These are phyloP conservation scores for Porites evermanni DNA, from an alignment of 92 coral and sea anemone species.

Conservation along the genomic window DNA sequence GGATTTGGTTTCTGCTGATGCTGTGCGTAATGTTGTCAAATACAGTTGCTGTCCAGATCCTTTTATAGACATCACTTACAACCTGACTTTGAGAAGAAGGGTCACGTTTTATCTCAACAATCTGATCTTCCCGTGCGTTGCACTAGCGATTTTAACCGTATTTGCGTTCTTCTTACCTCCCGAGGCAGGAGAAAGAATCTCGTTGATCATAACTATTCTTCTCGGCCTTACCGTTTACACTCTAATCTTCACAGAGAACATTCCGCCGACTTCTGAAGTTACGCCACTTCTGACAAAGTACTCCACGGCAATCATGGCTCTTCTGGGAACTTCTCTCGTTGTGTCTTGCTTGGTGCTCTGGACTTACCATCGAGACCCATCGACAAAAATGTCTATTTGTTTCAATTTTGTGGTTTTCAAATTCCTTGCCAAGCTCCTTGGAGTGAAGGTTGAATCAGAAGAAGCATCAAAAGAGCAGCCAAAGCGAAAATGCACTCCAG, in stretches of 20 bases:
- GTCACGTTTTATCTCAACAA: slow-evolving; percentile 87
- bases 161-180: slow-evolving; percentile 92
- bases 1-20: slow-evolving; percentile 82
- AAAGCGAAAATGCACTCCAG: slow-evolving; percentile 24
- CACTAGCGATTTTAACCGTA: slow-evolving; percentile 82
- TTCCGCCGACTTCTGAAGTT: slow-evolving; percentile 94
- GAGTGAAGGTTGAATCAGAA: slow-evolving; percentile 49
- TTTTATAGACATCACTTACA: slow-evolving; percentile 86
- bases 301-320: slow-evolving; percentile 78
- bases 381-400: slow-evolving; percentile 78
- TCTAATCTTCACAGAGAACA: slow-evolving; percentile 88
- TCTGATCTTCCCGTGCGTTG: slow-evolving; percentile 84
- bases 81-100: slow-evolving; percentile 71
- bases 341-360: slow-evolving; percentile 79
- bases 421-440: slow-evolving; percentile 73
- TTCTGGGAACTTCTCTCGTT: slow-evolving; percentile 78
- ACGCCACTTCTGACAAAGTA: slow-evolving; percentile 87
- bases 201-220: slow-evolving; percentile 88
- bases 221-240: slow-evolving; percentile 93
- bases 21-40: slow-evolving; percentile 83
- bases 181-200: slow-evolving; percentile 94
- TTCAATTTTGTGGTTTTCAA: slow-evolving; percentile 78
- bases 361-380: slow-evolving; percentile 77
- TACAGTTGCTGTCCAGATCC: slow-evolving; percentile 95
- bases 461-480: slow-evolving; percentile 25